Percentiles rank a stretch among this genome's conserved stretches.
Evolutionary conservation across 1,140 invertebrate species (phyloP).

Genomic region (Ceratitis capitata): DNA sequence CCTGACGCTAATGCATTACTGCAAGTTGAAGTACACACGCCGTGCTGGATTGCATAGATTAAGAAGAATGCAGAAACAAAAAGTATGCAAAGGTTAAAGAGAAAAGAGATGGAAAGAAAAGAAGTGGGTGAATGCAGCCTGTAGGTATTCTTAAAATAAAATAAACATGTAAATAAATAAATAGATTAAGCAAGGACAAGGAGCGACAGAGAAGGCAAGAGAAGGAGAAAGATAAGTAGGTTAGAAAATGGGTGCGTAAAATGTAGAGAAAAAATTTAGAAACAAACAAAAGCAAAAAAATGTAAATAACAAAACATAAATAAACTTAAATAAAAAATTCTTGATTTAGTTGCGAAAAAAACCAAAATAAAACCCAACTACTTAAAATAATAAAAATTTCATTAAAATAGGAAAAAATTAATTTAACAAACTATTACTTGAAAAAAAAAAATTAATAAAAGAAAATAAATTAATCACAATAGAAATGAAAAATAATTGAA

Average conservation of each 20-base stretch:
- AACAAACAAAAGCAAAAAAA: too few relatives aligned
- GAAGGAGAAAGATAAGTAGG: not conserved
- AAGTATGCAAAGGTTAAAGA: not conserved
- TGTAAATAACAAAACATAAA: not conserved
- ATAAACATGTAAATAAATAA: not conserved
- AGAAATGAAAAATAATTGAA: not conserved
- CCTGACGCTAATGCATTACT: conserved; percentile 6
- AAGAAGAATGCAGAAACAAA: not conserved
- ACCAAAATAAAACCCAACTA: too few relatives aligned
- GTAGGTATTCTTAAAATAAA: not conserved
- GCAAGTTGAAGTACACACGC: not conserved
- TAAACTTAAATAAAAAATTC: not conserved
- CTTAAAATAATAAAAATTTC: too few relatives aligned
- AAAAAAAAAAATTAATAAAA: not conserved
- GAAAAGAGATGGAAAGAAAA: not conserved
- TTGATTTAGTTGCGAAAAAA: not conserved
- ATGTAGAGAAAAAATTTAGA: not conserved
- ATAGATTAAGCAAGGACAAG: not conserved
- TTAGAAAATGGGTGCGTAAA: not conserved
- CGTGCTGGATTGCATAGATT: not conserved
- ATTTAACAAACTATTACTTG: too few relatives aligned
- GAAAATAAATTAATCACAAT: not conserved
- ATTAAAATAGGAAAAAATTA: too few relatives aligned
- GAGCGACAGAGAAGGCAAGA: not conserved
- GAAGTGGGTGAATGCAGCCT: not conserved